phyloP scores from a whole-genome alignment of 2,113 vertebrate genomes.

The Arizona elegans region DNA sequence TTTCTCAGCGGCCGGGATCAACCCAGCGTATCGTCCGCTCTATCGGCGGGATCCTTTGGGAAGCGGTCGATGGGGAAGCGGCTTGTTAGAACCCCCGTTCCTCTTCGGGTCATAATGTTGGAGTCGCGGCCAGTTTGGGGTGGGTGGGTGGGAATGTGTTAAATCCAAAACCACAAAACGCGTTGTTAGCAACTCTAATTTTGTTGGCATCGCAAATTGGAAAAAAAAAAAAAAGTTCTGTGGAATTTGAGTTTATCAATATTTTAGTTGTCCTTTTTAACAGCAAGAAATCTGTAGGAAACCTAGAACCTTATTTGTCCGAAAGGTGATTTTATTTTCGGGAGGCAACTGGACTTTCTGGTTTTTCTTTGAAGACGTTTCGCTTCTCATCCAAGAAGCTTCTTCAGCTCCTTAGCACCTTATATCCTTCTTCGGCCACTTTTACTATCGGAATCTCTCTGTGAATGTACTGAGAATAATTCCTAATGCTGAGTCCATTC shows the following conservation, averaged over 20 bases:
- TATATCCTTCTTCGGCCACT: neutral
- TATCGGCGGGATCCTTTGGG: neutral
- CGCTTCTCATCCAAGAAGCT: too few relatives aligned
- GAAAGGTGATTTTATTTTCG: too few relatives aligned
- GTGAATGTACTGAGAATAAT: neutral
- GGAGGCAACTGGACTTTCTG: too few relatives aligned
- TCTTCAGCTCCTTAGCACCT: neutral
- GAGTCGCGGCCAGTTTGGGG: neutral
- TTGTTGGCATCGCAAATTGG: neutral
- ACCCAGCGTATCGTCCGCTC: neutral
- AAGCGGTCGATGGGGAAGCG: neutral
- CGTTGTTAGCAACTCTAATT: neutral
- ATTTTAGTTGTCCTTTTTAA: neutral
- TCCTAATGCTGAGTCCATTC: neutral
- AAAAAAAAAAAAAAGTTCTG: accelerated
- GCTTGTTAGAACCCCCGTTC: neutral
- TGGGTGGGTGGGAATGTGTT: neutral
- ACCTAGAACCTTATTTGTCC: neutral
- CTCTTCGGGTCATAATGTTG: neutral
- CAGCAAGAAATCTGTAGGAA: neutral
- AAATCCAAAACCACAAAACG: neutral
- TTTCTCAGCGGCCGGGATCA: neutral
- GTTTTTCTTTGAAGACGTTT: too few relatives aligned
- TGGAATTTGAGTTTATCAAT: neutral
- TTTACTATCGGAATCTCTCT: neutral